These are phyloP conservation scores for Adineta ricciae DNA, from an alignment of 2,888 invertebrate genomes.

Conservation along the genomic window DNA sequence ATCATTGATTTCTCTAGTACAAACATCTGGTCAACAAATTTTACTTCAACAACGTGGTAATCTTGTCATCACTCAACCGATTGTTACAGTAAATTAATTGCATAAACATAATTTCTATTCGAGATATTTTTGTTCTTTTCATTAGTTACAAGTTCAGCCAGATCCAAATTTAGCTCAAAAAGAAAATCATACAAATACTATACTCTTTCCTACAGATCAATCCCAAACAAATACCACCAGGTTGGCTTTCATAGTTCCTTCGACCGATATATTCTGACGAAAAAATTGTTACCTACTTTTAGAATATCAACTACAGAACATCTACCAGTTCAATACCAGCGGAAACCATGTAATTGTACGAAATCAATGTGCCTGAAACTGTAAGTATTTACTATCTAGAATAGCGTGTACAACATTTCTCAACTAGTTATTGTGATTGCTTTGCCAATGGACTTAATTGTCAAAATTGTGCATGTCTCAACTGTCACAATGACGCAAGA, in stretches of 20 bases:
- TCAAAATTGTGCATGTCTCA: constrained; percentile 87
- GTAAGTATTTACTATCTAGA: neutral
- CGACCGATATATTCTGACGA: neutral
- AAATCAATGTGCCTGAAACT: constrained; percentile 34
- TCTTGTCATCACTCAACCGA: neutral
- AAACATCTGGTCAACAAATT: neutral
- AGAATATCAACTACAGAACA: neutral
- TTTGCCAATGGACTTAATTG: constrained; percentile 99
- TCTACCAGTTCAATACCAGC: neutral
- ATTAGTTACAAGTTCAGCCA: constrained; percentile 10
- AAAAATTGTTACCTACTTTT: neutral
- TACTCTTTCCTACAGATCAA: neutral
- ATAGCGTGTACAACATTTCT: neutral
- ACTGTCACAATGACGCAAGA: constrained; percentile 87
- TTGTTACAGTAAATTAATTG: neutral
- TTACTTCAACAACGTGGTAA: neutral
- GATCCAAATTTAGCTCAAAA: neutral
- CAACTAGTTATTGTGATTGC: constrained; percentile 77
- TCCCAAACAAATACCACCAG: neutral
- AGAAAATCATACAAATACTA: neutral
- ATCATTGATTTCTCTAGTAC: neutral
- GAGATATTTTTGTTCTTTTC: too few relatives aligned
- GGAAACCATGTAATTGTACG: constrained; percentile 33
- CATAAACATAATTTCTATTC: too few relatives aligned
- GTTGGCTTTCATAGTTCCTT: neutral